These are phyloP conservation scores for Allygus modestus DNA, from an alignment of 2,888 invertebrate species.

Conservation along the genomic window DNA sequence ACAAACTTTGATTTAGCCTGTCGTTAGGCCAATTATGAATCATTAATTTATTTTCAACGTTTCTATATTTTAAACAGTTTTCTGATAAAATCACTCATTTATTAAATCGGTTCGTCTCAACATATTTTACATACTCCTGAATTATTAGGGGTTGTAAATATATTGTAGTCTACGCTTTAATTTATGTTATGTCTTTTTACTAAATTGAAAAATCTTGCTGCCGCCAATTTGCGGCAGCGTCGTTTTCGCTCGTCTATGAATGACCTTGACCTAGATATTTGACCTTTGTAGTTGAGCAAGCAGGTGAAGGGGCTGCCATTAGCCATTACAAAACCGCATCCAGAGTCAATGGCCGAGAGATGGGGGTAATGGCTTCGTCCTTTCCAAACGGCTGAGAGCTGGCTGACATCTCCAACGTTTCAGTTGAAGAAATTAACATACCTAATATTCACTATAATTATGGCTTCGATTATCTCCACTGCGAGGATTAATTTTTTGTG, in stretches of 20 bases:
- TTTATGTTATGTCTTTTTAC: no score
- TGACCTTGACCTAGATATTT: constrained; percentile 31
- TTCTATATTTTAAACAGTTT: no score
- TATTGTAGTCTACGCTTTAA: no score
- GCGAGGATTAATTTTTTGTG: neutral
- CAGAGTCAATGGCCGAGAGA: constrained; percentile 9
- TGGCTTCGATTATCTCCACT: neutral
- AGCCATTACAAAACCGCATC: constrained; percentile 8
- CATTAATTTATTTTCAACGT: no score
- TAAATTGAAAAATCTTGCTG: no score
- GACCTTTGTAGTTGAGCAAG: constrained; percentile 29
- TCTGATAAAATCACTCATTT: no score
- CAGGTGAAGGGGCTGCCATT: constrained; percentile 28
- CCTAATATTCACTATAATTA: neutral
- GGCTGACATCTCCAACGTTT: neutral
- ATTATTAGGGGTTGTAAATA: no score
- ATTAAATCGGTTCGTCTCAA: no score
- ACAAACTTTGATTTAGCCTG: no score
- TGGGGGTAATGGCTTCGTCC: constrained; percentile 3
- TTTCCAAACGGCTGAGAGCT: neutral
- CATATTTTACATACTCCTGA: no score
- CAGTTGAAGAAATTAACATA: neutral
- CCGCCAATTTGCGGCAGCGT: constrained; percentile 17
- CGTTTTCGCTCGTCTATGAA: neutral
- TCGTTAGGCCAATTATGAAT: no score